Evolutionary conservation across 2,113 vertebrate genomes (phyloP), one percentile per base, ranked within the genome.

Genomic region (Sula dactylatra): DNA sequence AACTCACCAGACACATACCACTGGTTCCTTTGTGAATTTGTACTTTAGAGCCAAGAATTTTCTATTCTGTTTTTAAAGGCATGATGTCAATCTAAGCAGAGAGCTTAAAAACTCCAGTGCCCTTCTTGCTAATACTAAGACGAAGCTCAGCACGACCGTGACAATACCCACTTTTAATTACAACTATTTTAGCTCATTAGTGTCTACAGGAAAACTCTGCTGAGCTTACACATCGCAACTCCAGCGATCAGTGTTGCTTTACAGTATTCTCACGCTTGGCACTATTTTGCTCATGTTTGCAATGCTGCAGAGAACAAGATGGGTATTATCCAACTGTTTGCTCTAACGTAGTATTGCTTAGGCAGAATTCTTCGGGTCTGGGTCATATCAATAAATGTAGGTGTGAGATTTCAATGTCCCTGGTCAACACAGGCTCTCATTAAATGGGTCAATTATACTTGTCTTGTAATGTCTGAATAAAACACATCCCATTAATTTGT

Each of bases 1-100:
- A 94, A 56, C 86, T 88, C 88, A 86, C 45, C 90, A 93, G 59
- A n/a, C 67, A 88, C 90, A 74, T 32, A 59, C 73, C 42, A n/a
- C 67, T 18, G 79, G 49, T 26, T 88, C 79, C 90, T 88, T 55
- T 29, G 64, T 50, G 72, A 34, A 74, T 71, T 82, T 64, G 16
- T 36, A 94, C 76, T 83, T 80, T 55, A 55, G 22, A 88, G 82
- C 55, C 82, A 94, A 82, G 67, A 71, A 52, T 52, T 72, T 64
- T 61, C 82, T 56, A 22, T 56, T 76, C 70, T 85, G 69, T 29
- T 79, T 82, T 90, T 71, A 84, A 90, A 94, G 79, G 67, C 71
- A 86, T 0, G 20, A 65, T 82, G 82, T 86, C 90, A 95, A 16
- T 24, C 34, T 4, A 90, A 83, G 45, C 50, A 73, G 62, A 87